Evolutionary conservation across 2,797 vertebrate species (phyloP).

Genomic region (Graptemys geographica): DNA sequence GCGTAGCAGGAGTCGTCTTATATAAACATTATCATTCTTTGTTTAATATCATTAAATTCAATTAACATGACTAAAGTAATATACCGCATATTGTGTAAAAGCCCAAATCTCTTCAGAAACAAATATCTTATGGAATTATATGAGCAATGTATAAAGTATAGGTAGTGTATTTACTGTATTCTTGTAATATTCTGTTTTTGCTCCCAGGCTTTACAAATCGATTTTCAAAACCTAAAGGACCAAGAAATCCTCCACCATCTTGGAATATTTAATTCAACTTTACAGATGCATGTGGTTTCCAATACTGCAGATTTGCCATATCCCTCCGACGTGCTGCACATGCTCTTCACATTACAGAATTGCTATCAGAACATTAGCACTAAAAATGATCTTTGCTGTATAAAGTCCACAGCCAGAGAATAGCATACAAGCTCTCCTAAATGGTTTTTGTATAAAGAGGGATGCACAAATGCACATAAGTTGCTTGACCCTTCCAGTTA

Average conservation of each 20-base stretch:
- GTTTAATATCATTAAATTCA: background rate
- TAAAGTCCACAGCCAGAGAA: background rate
- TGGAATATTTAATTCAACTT: constrained; percentile 80
- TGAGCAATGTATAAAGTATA: background rate
- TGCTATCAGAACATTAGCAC: constrained; percentile 7
- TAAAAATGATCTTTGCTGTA: background rate
- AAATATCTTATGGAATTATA: background rate
- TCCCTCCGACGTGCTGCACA: background rate
- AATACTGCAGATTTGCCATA: background rate
- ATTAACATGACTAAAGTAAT: background rate
- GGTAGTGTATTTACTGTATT: background rate
- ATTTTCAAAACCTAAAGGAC: constrained; percentile 87
- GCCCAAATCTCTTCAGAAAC: background rate
- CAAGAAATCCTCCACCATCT: constrained; percentile 81
- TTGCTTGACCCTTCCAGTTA: constrained; percentile 11
- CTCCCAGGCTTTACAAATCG: constrained; percentile 82
- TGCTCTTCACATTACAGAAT: background rate
- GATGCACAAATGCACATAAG: background rate
- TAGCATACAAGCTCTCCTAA: background rate
- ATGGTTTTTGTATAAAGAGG: constrained; percentile 41
- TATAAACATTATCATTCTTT: background rate
- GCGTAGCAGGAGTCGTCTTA: background rate
- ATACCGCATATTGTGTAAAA: background rate
- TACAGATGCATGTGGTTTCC: background rate
- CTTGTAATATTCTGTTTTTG: constrained; percentile 37